phyloP scores from a whole-genome alignment of 2,888 invertebrate species.

The Choreutis nemorana region DNA sequence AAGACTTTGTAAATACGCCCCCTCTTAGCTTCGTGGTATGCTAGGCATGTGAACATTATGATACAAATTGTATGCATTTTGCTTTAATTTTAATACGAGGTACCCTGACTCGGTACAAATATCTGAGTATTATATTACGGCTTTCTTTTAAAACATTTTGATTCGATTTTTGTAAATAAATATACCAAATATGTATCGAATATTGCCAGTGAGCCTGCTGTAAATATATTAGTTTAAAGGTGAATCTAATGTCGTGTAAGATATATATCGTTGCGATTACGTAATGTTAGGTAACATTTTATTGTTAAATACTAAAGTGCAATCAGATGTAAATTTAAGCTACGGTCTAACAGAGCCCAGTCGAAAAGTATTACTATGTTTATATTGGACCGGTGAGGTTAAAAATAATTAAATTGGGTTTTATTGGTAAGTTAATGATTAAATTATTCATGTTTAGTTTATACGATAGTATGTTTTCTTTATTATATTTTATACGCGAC shows the following conservation, averaged over 20 bases:
- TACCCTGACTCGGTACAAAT: slow-evolving; percentile 54
- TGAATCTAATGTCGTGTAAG: slow-evolving; percentile 31
- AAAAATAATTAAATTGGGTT: slow-evolving; percentile 64
- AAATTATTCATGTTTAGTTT: slow-evolving; percentile 62
- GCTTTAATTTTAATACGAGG: slow-evolving; percentile 47
- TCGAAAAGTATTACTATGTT: slow-evolving; percentile 67
- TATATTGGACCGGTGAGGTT: slow-evolving; percentile 62
- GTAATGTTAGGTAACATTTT: slow-evolving; percentile 30
- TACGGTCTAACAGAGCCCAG: slow-evolving; percentile 42
- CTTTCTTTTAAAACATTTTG: slow-evolving; percentile 24
- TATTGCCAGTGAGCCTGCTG: slow-evolving; percentile 26
- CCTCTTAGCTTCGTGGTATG: slow-evolving; percentile 28
- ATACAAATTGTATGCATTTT: slow-evolving; percentile 62
- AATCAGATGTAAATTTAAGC: slow-evolving; percentile 60
- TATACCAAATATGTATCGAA: slow-evolving; percentile 60
- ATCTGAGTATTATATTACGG: slow-evolving; percentile 52
- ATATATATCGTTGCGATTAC: slow-evolving; percentile 34
- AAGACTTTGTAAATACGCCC: slow-evolving; percentile 58
- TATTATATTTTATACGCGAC: slow-evolving; percentile 39
- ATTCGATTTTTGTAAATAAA: slow-evolving; percentile 56
- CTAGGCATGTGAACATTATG: slow-evolving; percentile 39
- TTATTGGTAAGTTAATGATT: slow-evolving; percentile 55
- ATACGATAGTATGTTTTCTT: slow-evolving; percentile 53
- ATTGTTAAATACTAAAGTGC: slow-evolving; percentile 60
- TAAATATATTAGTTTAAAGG: slow-evolving; percentile 48